A percentile compares a stretch with the other conserved stretches of the same genome.
Evolutionary conservation across 2,113 vertebrate species (phyloP).

Genomic region (Gila orcuttii): DNA sequence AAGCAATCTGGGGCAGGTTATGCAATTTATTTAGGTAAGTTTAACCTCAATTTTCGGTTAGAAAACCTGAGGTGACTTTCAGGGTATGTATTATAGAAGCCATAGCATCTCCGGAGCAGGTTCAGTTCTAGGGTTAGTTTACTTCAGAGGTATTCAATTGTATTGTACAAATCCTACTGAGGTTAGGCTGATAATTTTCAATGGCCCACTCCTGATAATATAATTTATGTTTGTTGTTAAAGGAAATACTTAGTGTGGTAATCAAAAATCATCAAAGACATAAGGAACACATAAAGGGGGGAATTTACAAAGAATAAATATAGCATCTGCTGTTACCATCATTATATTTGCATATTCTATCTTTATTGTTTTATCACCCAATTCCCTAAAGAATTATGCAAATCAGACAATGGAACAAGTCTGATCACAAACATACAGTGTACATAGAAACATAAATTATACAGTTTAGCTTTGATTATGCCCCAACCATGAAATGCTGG

Average conservation of each 20-base stretch:
- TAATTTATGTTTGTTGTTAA: not conserved
- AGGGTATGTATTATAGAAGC: too few species aligned
- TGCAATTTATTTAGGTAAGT: too few species aligned
- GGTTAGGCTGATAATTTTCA: not conserved
- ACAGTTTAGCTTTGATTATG: not conserved
- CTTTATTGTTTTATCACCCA: not conserved
- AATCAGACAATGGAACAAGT: not conserved
- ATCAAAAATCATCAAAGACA: not conserved
- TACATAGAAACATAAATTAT: not conserved
- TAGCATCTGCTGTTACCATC: not conserved
- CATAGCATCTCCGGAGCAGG: too few species aligned
- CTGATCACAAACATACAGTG: not conserved
- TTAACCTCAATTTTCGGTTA: too few species aligned
- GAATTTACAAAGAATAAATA: not conserved
- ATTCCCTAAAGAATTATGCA: slow-evolving; percentile 11
- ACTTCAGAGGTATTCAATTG: too few species aligned
- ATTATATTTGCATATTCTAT: not conserved
- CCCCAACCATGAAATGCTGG: not conserved
- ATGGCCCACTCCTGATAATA: not conserved
- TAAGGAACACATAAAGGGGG: not conserved
- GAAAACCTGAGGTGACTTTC: too few species aligned
- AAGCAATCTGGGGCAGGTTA: not conserved
- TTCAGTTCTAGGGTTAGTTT: too few species aligned
- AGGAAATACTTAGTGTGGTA: not conserved
- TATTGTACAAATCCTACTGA: too few species aligned